A percentile compares a stretch with the other conserved stretches of the same genome.
Evolutionary conservation across 1,140 invertebrate genomes (phyloP).

Genomic region (Choristoneura fumiferana): DNA sequence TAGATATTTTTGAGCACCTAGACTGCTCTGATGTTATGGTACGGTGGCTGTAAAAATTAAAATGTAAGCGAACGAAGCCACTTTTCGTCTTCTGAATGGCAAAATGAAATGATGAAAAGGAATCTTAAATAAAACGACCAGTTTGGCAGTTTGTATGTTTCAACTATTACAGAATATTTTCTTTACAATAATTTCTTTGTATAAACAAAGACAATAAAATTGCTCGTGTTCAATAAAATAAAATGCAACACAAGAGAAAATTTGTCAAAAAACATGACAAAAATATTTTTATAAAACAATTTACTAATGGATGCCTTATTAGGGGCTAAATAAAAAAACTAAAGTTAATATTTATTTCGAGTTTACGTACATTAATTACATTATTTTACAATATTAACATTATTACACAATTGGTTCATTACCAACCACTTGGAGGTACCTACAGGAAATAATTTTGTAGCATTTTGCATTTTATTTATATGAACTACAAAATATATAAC

Average conservation of each 20-base stretch:
- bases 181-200: slow-evolving; percentile 67
- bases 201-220: slow-evolving; percentile 49
- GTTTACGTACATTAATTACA: slow-evolving; percentile 28
- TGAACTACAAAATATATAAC: slow-evolving; percentile 42
- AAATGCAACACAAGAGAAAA: slow-evolving; percentile 55
- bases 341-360: slow-evolving; percentile 4
- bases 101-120: no score
- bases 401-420: slow-evolving; percentile 10
- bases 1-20: no score
- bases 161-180: slow-evolving; percentile 57
- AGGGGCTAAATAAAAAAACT: slow-evolving; percentile 1
- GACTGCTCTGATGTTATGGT: no score
- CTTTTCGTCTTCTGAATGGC: no score
- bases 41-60: no score
- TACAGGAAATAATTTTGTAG: slow-evolving; percentile 11
- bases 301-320: slow-evolving; percentile 27
- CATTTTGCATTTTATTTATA: slow-evolving; percentile 52
- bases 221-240: slow-evolving; percentile 64
- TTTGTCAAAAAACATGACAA: slow-evolving; percentile 35
- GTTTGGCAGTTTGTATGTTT: slow-evolving; percentile 66
- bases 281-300: slow-evolving; percentile 26
- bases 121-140: slow-evolving; percentile 34
- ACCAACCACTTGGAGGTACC: neutral
- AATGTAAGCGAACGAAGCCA: no score
- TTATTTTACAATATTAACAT: slow-evolving; percentile 28